Conservation (phyloP, 2,113 vertebrate genomes). For the Gorsachius goisagi region DNA sequence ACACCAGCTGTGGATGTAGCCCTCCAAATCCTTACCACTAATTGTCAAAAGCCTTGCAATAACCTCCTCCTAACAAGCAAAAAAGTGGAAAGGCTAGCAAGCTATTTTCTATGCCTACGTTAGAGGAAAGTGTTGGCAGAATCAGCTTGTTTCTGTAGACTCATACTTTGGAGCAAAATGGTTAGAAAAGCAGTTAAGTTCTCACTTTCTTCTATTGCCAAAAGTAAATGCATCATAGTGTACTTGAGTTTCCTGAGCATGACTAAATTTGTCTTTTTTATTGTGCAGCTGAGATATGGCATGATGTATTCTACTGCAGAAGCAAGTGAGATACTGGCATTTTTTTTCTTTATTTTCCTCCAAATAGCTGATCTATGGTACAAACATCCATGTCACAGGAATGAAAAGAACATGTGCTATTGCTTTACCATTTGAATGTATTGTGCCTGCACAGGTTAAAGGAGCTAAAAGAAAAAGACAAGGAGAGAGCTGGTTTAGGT, state of each 20-base stretch:
- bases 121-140: neutral
- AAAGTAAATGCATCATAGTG: neutral
- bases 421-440: neutral
- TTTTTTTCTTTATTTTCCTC: conserved; percentile 47
- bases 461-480: neutral
- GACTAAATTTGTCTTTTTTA: conserved; percentile 16
- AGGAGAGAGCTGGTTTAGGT: neutral
- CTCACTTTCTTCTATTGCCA: neutral
- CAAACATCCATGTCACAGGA: neutral
- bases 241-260: conserved; percentile 10
- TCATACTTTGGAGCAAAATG: neutral
- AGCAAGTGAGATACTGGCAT: neutral
- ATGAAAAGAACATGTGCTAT: conserved; percentile 16
- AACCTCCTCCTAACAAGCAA: neutral
- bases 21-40: neutral
- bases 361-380: conserved; percentile 2
- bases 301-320: neutral
- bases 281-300: neutral
- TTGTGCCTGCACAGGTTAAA: conserved; percentile 31
- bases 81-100: neutral
- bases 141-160: neutral
- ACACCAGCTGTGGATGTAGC: neutral
- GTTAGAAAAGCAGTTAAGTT: conserved; percentile 21
- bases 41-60: neutral
- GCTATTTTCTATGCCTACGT: neutral